phyloP scores from a whole-genome alignment of 1,140 invertebrate genomes.

The Orussus abietinus region DNA sequence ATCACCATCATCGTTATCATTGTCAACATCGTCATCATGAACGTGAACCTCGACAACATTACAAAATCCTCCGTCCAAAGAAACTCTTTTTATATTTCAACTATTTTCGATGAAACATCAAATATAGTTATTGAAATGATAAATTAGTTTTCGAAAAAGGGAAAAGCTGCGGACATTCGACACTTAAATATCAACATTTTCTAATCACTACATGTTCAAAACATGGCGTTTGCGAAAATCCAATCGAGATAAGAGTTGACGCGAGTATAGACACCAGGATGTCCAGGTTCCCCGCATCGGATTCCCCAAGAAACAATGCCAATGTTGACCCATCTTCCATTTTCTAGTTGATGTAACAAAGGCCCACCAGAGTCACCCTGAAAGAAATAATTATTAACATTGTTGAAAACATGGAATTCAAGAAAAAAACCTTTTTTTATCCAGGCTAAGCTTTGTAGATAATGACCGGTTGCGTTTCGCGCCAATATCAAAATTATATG shows the following conservation, averaged over 20 bases:
- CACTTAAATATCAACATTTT: neutral
- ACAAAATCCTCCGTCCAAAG: too few species aligned
- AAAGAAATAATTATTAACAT: conserved; percentile 19
- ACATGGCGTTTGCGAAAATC: conserved; percentile 65
- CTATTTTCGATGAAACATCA: too few species aligned
- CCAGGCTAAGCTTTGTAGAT: too few species aligned
- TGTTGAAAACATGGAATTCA: conserved; percentile 9
- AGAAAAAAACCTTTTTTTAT: too few species aligned
- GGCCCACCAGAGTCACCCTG: conserved; percentile 84
- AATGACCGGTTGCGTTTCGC: too few species aligned
- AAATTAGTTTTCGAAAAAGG: too few species aligned
- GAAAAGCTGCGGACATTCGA: too few species aligned
- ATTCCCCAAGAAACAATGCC: conserved; percentile 81
- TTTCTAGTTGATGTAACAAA: conserved; percentile 64
- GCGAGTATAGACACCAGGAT: conserved; percentile 69
- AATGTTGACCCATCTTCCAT: conserved; percentile 71
- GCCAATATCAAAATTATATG: too few species aligned
- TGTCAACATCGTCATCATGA: neutral
- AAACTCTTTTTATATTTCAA: too few species aligned
- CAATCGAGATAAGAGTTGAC: conserved; percentile 69
- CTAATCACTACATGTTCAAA: conserved; percentile 33
- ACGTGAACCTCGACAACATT: neutral
- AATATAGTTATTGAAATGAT: too few species aligned
- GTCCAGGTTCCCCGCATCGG: conserved; percentile 63
- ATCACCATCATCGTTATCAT: too few species aligned